Evolutionary conservation across 1,140 invertebrate species (phyloP).

Genomic region (Stegodyphus dumicola): DNA sequence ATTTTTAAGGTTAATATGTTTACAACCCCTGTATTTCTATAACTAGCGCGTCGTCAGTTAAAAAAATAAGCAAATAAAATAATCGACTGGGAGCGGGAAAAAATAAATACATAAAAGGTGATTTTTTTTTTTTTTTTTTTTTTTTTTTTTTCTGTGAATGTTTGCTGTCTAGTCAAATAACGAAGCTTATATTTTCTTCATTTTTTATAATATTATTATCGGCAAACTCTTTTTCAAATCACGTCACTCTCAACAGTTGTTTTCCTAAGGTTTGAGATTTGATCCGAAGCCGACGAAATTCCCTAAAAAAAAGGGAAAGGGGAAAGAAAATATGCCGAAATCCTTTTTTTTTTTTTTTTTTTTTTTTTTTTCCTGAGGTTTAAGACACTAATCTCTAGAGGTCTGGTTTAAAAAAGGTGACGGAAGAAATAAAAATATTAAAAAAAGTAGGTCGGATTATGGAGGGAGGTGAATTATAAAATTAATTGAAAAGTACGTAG

Average conservation of each 20-base stretch:
- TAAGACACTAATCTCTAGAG: conserved; percentile 45
- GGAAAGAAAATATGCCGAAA: conserved; percentile 11
- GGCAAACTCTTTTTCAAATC: not conserved
- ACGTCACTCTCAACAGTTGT: conserved; percentile 45
- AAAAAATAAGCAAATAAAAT: not conserved
- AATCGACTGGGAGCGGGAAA: not conserved
- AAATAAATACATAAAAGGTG: not conserved
- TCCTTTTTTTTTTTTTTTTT: conserved; percentile 11
- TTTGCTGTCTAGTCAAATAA: conserved; percentile 1
- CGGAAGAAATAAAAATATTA: not conserved
- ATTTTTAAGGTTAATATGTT: no score
- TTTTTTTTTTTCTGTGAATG: no score
- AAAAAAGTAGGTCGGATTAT: conserved; percentile 40
- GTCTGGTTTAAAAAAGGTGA: conserved; percentile 12
- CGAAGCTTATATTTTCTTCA: conserved; percentile 7
- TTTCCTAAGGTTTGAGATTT: conserved; percentile 45
- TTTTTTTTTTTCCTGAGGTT: not conserved
- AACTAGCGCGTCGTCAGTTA: not conserved
- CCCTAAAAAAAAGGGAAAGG: not conserved
- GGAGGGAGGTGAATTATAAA: conserved; percentile 51
- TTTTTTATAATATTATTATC: conserved; percentile 27
- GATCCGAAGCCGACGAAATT: conserved; percentile 25
- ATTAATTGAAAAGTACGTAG: conserved; percentile 47
- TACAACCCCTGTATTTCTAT: no score
- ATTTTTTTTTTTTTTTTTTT: no score